These are phyloP conservation scores for Myotis pilosus DNA, from an alignment of 2,797 vertebrate genomes.

Conservation along the genomic window DNA sequence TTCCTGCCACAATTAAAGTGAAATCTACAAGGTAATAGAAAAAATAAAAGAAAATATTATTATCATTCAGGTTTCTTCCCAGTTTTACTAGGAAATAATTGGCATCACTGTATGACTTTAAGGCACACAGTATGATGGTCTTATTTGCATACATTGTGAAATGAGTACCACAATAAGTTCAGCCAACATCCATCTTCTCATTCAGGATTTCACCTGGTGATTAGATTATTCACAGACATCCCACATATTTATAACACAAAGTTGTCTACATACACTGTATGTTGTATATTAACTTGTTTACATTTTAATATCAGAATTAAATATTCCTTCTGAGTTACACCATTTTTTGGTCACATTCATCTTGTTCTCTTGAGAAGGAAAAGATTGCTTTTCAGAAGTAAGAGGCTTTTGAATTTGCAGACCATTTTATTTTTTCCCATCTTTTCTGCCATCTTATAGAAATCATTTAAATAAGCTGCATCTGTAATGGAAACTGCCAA, in stretches of 20 bases:
- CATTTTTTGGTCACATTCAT: neutral
- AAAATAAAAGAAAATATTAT: neutral
- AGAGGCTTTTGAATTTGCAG: conserved; percentile 20
- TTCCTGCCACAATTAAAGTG: neutral
- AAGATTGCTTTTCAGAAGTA: conserved; percentile 8
- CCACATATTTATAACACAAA: neutral
- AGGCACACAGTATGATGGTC: neutral
- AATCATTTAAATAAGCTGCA: conserved; percentile 64
- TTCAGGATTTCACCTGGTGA: neutral
- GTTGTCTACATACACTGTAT: neutral
- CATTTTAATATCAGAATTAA: neutral
- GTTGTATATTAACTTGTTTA: neutral
- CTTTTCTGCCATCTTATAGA: neutral
- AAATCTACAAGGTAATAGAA: neutral
- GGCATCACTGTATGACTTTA: neutral
- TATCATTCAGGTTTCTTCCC: neutral
- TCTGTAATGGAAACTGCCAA: conserved; percentile 55
- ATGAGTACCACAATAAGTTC: neutral
- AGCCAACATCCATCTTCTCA: neutral
- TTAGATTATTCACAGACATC: neutral
- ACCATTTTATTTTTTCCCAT: neutral
- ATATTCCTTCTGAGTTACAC: neutral
- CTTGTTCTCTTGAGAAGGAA: conserved; percentile 7
- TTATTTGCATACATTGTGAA: neutral
- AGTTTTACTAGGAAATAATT: neutral